Conservation (phyloP, 2,113 vertebrate genomes). For the Callipepla californica region DNA sequence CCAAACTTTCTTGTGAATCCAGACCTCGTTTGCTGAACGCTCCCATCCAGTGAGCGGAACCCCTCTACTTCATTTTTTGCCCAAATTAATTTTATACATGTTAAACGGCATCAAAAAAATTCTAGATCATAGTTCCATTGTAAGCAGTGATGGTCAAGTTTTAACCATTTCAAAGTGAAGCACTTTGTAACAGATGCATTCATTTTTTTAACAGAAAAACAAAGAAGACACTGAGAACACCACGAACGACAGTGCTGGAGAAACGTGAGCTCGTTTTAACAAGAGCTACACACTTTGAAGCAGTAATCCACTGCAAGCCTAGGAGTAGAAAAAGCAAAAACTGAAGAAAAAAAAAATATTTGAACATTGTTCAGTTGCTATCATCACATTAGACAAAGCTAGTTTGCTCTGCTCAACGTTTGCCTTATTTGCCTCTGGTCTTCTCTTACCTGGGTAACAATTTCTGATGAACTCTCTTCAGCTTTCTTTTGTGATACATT, state of each 20-base stretch:
- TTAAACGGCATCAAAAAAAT: not conserved
- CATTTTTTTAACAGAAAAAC: not conserved
- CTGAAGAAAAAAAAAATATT: not conserved
- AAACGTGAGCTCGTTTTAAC: not conserved
- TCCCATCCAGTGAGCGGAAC: not conserved
- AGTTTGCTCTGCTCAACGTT: not conserved
- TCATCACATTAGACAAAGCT: not conserved
- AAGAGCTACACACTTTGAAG: not conserved
- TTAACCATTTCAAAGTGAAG: not conserved
- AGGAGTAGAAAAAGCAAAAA: not conserved
- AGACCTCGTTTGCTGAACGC: not conserved
- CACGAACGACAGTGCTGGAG: not conserved
- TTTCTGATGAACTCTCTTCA: constrained; percentile 83
- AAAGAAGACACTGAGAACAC: not conserved
- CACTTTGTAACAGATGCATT: not conserved
- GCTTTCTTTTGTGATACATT: constrained; percentile 86
- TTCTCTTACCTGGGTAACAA: constrained; percentile 90
- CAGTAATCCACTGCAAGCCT: not conserved
- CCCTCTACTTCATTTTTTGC: not conserved
- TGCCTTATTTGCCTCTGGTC: not conserved
- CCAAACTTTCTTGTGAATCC: not conserved
- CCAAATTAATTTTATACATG: not conserved
- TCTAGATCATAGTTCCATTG: not conserved
- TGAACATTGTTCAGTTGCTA: not conserved
- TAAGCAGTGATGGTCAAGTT: not conserved